These are phyloP conservation scores for Nesidiocoris tenuis DNA, from an alignment of 2,888 invertebrate genomes.

Conservation along the genomic window DNA sequence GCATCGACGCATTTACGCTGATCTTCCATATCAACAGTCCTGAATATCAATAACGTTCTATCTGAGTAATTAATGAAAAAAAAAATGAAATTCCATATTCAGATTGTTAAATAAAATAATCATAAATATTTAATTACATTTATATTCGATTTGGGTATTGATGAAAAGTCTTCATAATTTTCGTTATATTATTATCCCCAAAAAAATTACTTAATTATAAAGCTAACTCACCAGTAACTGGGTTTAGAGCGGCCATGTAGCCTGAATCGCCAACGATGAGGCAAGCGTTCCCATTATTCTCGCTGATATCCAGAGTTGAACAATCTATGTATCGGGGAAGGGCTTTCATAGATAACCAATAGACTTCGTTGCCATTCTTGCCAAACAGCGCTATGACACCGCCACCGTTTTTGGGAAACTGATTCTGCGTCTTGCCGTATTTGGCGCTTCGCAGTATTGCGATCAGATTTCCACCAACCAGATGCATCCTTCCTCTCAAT, in stretches of 20 bases:
- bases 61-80: too few relatives aligned
- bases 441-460: constrained; percentile 67
- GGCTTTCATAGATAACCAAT: constrained; percentile 68
- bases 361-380: constrained; percentile 68
- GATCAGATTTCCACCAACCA: constrained; percentile 71
- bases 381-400: constrained; percentile 71
- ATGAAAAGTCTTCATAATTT: too few relatives aligned
- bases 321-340: constrained; percentile 71
- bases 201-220: too few relatives aligned
- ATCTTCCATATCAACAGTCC: constrained; percentile 45
- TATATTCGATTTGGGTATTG: too few relatives aligned
- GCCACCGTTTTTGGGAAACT: constrained; percentile 58
- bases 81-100: too few relatives aligned
- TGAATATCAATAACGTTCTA: too few relatives aligned
- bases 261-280: constrained; percentile 72
- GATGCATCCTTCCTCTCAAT: constrained; percentile 67
- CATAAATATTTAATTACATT: too few relatives aligned
- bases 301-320: constrained; percentile 69
- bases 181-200: too few relatives aligned
- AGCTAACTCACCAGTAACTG: constrained; percentile 62
- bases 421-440: constrained; percentile 55
- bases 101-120: too few relatives aligned
- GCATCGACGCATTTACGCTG: constrained; percentile 8
- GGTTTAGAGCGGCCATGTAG: constrained; percentile 62
- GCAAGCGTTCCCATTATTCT: constrained; percentile 71